Evolutionary conservation across 92 coral and sea anemone genomes (phyloP).

Genomic region (Palythoa heliodiscus): DNA sequence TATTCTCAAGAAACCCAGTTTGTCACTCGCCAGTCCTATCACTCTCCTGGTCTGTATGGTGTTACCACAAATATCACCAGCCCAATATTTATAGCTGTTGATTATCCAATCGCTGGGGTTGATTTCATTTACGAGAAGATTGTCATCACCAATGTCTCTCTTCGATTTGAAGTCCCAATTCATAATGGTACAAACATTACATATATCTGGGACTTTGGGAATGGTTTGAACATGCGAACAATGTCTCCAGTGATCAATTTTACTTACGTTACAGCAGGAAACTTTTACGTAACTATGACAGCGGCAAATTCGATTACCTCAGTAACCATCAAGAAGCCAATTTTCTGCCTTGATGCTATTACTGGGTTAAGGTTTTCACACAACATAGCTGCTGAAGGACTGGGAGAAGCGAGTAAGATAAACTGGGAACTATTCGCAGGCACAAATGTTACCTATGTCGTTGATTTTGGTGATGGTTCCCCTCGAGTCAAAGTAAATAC

Average conservation of each 20-base stretch:
- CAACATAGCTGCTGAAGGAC: slow-evolving; percentile 73
- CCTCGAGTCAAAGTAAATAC: slow-evolving; percentile 45
- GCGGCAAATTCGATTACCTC: slow-evolving; percentile 82
- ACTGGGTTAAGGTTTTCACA: slow-evolving; percentile 56
- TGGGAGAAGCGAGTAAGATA: slow-evolving; percentile 63
- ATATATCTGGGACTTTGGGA: slow-evolving; percentile 89
- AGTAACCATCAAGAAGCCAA: slow-evolving; percentile 27
- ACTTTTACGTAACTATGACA: slow-evolving; percentile 56
- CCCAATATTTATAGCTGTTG: slow-evolving; percentile 53
- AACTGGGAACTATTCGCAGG: slow-evolving; percentile 77
- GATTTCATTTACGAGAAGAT: slow-evolving; percentile 50
- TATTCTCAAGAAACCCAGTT: slow-evolving; percentile 75
- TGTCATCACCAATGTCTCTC: slow-evolving; percentile 65
- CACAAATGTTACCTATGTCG: slow-evolving; percentile 80
- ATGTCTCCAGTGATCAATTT: slow-evolving; percentile 45
- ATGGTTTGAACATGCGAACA: slow-evolving; percentile 58
- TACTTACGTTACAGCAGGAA: slow-evolving; percentile 62
- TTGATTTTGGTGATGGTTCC: slow-evolving; percentile 85
- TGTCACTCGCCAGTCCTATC: slow-evolving; percentile 67
- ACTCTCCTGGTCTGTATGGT: slow-evolving; percentile 67
- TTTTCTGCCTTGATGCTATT: slow-evolving; percentile 68
- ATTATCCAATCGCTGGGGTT: slow-evolving; percentile 72
- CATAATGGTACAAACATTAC: slow-evolving; percentile 77
- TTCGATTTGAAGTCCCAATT: slow-evolving; percentile 53
- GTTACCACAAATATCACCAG: slow-evolving; percentile 75